Evolutionary conservation across 2,888 invertebrate species (phyloP).

Genomic region (Stenotaenia linearis): DNA sequence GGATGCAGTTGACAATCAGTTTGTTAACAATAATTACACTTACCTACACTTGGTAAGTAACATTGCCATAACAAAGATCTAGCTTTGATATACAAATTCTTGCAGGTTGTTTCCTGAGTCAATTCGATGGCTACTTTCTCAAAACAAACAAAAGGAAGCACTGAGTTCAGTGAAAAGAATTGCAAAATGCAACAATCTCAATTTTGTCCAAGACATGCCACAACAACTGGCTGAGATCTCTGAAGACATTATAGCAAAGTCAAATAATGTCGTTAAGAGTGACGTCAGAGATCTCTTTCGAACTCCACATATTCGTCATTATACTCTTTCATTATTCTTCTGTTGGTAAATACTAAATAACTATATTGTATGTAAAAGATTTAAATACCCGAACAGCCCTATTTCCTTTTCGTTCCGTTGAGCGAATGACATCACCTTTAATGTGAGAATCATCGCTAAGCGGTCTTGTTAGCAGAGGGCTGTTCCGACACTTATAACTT

Average conservation of each 20-base stretch:
- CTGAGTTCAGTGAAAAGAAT: conserved; percentile 2
- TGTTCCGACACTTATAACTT: too few relatives aligned
- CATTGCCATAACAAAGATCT: conserved; percentile 4
- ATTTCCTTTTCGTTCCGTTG: too few relatives aligned
- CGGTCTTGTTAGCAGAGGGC: too few relatives aligned
- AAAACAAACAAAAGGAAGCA: conserved; percentile 31
- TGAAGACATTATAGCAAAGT: conserved; percentile 28
- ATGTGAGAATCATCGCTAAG: too few relatives aligned
- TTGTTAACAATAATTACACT: conserved; percentile 51
- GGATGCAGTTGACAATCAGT: conserved; percentile 52
- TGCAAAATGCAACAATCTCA: conserved; percentile 29
- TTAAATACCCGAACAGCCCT: too few relatives aligned
- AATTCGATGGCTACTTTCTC: conserved; percentile 35
- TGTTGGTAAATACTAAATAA: too few relatives aligned
- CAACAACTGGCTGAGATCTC: conserved; percentile 28
- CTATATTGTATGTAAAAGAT: too few relatives aligned
- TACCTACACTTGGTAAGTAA: conserved; percentile 47
- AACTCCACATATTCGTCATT: conserved; percentile 19
- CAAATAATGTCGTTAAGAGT: not conserved
- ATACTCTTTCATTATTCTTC: conserved; percentile 28
- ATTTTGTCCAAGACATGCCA: not conserved
- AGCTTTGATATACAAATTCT: not conserved
- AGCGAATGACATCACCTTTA: too few relatives aligned
- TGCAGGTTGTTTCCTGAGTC: conserved; percentile 36
- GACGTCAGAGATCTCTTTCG: conserved; percentile 32